phyloP scores from a whole-genome alignment of 2,113 vertebrate species.

The Epinephelus moara region DNA sequence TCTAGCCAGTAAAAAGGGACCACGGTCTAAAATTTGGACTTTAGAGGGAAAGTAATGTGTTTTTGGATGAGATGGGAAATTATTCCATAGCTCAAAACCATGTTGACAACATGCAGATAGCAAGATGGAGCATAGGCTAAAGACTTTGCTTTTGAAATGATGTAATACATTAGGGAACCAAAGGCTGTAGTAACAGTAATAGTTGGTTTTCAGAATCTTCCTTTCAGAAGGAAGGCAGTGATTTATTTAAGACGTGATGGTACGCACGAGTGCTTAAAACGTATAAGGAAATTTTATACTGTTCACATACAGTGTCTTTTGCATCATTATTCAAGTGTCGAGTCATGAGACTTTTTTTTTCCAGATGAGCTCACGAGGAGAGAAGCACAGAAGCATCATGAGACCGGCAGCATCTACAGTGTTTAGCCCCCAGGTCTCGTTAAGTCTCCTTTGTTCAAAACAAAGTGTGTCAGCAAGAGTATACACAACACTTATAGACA shows the following conservation, averaged over 20 bases:
- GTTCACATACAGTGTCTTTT: background rate
- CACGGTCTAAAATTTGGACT: background rate
- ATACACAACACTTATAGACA: background rate
- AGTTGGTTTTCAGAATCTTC: too few relatives aligned
- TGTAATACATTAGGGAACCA: too few relatives aligned
- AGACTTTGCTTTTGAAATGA: too few relatives aligned
- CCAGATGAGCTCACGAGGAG: background rate
- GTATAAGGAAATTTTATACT: background rate
- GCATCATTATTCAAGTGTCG: background rate
- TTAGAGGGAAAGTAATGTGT: background rate
- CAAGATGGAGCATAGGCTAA: too few relatives aligned
- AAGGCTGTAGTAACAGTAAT: too few relatives aligned
- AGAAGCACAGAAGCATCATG: slow-evolving; percentile 11
- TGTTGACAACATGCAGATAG: too few relatives aligned
- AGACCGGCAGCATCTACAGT: slow-evolving; percentile 4
- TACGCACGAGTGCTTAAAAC: background rate
- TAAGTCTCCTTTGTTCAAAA: background rate
- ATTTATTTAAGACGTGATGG: background rate
- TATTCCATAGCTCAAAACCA: too few relatives aligned
- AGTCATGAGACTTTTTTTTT: slow-evolving; percentile 26
- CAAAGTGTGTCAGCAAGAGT: slow-evolving; percentile 5
- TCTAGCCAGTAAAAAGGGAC: background rate
- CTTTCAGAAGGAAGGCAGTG: too few relatives aligned
- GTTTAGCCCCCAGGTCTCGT: background rate
- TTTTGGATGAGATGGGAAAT: background rate